Evolutionary conservation across 2,888 invertebrate species (phyloP).

Genomic region (Drosophila monieri): DNA sequence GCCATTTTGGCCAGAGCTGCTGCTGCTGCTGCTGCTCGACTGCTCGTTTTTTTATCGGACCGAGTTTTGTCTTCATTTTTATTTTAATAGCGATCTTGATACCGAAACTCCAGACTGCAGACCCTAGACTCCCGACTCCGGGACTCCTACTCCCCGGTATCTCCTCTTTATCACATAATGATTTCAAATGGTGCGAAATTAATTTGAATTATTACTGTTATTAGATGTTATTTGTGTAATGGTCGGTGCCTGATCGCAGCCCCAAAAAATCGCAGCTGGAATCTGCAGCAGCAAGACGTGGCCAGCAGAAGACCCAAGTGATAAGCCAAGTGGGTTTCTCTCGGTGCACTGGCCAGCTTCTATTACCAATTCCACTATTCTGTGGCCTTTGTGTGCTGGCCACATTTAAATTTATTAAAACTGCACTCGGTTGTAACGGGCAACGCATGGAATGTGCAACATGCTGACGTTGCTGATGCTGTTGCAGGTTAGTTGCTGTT

Average conservation of each 20-base stretch:
- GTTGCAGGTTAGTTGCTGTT: constrained; percentile 23
- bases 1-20: constrained; percentile 21
- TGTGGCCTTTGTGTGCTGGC: constrained; percentile 44
- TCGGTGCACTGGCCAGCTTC: constrained; percentile 48
- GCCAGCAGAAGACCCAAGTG: constrained; percentile 35
- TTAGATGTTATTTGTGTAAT: constrained; percentile 76
- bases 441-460: constrained; percentile 59
- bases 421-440: constrained; percentile 71
- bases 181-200: constrained; percentile 75
- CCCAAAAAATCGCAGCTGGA: constrained; percentile 16
- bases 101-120: constrained; percentile 31
- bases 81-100: constrained; percentile 76
- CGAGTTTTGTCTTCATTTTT: constrained; percentile 80
- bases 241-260: constrained; percentile 37
- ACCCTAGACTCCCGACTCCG: too few species aligned
- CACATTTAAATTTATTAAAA: constrained; percentile 79
- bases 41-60: constrained; percentile 63
- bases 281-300: constrained; percentile 40
- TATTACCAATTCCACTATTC: constrained; percentile 69
- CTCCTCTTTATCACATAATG: constrained; percentile 72
- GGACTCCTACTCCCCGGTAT: constrained; percentile 16
- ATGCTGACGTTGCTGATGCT: constrained; percentile 36
- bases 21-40: constrained; percentile 1
- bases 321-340: constrained; percentile 36
- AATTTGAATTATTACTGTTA: constrained; percentile 78